Evolutionary conservation across 2,113 vertebrate genomes (phyloP).

Genomic region (Triplophysa tibetana): DNA sequence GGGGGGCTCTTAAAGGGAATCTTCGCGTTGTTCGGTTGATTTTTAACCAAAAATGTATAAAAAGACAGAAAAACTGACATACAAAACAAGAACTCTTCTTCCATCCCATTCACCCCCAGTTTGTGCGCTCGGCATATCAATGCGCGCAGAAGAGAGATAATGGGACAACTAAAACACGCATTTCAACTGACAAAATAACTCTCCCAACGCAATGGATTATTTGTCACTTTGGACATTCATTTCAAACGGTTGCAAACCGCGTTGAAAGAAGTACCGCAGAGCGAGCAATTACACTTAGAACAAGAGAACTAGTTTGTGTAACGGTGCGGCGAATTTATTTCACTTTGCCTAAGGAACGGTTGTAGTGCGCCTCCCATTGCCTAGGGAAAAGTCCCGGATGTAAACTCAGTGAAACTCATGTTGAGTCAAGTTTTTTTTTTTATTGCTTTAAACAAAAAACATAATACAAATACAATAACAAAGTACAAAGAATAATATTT

Average conservation of each 20-base stretch:
- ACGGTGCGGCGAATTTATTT: conserved; percentile 86
- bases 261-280: not conserved
- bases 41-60: conserved; percentile 54
- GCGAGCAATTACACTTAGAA: conserved; percentile 54
- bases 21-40: conserved; percentile 31
- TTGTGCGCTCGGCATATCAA: conserved; percentile 72
- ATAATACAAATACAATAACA: too few relatives aligned
- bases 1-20: conserved; percentile 25
- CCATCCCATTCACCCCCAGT: conserved; percentile 74
- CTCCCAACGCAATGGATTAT: not conserved
- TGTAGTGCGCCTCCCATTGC: conserved; percentile 82
- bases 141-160: conserved; percentile 62
- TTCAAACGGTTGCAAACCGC: not conserved
- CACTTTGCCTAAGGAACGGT: conserved; percentile 88
- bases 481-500: too few relatives aligned
- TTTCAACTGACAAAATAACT: conserved; percentile 28
- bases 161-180: conserved; percentile 56
- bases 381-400: conserved; percentile 88
- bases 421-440: conserved; percentile 64
- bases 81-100: conserved; percentile 72
- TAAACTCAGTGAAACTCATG: conserved; percentile 85
- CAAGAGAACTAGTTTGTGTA: conserved; percentile 80
- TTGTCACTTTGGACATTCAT: not conserved
- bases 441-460: too few relatives aligned
- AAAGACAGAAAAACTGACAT: conserved; percentile 67